phyloP scores from a whole-genome alignment of 2,113 vertebrate genomes.

The Tupaia tana region DNA sequence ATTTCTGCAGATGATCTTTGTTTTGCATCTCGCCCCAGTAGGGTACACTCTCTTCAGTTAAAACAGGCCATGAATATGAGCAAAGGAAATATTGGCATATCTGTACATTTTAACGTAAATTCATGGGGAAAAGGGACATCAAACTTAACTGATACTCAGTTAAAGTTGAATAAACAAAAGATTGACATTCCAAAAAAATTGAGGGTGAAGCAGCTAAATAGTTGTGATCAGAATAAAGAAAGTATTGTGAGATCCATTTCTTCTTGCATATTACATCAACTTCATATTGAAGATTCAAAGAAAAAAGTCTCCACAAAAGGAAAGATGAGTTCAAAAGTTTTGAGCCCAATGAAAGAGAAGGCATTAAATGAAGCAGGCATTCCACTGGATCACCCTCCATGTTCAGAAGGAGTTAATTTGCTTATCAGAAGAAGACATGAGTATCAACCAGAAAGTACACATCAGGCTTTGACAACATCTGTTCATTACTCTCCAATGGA shows the following conservation, averaged over 20 bases:
- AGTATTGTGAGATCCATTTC: not conserved
- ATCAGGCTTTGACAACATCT: not conserved
- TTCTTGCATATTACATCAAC: not conserved
- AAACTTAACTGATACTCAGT: not conserved
- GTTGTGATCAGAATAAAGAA: constrained; percentile 12
- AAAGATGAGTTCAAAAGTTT: not conserved
- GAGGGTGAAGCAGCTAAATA: not conserved
- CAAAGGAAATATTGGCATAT: not conserved
- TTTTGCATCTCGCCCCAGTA: not conserved
- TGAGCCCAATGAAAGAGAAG: not conserved
- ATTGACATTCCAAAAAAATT: not conserved
- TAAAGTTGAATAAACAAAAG: constrained; percentile 42
- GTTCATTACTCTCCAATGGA: not conserved
- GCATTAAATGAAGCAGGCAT: not conserved
- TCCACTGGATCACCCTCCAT: not conserved
- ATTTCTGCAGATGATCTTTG: not conserved
- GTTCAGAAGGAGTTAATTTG: not conserved
- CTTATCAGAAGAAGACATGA: not conserved
- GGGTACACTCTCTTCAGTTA: not conserved
- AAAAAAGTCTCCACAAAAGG: not conserved
- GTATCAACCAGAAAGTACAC: not conserved
- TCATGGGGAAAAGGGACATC: not conserved
- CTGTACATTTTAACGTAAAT: not conserved
- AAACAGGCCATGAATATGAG: not conserved
- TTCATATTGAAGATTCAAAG: not conserved